Base-by-base conservation (phyloP, 2,888 invertebrate genomes). In the Plusia festucae region DNA sequence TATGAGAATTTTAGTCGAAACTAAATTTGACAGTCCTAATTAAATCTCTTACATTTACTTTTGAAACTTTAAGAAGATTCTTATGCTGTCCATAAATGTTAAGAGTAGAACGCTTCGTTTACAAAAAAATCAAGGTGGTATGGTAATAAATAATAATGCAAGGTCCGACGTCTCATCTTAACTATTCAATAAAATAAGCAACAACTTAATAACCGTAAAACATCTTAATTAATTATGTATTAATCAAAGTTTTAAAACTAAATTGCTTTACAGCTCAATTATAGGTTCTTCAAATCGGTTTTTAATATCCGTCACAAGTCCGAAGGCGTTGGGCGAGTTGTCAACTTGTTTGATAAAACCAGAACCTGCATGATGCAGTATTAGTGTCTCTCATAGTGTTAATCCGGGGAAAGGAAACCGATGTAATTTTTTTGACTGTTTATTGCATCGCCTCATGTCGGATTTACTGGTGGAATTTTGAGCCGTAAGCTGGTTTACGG, bases 381-480 rank as follows among this genome's bases (percentile, higher is more conserved):
- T 70, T 53, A 56, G 30, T 30, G 56, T 63, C 53, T 46, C 30
- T 24, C 20, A 51, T 44, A 15, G 57, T 24, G 60, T 65, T 76
- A 44, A 73, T 77, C 73, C 49, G 60, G 68, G n/a, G 60, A 76
- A 76, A 60, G 46, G 58, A 55, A 72, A 30, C 13, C 51, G 52
- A 58, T 57, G 51, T 27, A 16, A 24, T 57, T 65, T 58, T 62
- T 76, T 59, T 44, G 34, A 22, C 40, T 49, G 40, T 76, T 71
- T 73, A 60, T 58, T 18, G 44, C 46, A 18, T 18, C 32, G 46
- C 52, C 11, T 22, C 54, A 60, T 60, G 24, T 49, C 32, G 30
- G 8, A 24, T 44, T 46, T 40, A n/a, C n/a, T 2, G 18, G n/a
- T 7, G 18, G 46, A 0, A 46, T 46, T 8, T 18, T 1, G 11